Conservation (phyloP, 1,140 invertebrate genomes). For the Drosophila tani region DNA sequence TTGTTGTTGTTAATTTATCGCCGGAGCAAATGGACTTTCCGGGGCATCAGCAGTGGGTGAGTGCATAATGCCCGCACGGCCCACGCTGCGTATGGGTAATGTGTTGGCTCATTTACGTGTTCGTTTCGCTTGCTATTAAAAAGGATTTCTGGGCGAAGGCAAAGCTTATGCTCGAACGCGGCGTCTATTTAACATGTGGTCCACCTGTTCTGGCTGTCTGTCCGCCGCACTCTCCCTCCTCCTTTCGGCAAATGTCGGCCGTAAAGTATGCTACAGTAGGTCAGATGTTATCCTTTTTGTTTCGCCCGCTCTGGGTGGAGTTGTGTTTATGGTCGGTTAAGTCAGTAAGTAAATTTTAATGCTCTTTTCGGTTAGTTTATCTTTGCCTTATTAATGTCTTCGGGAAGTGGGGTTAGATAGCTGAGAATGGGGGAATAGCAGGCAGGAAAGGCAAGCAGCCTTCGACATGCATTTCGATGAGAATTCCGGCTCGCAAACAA, state of each 20-base stretch:
- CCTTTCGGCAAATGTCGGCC: constrained; percentile 44
- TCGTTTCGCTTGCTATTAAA: constrained; percentile 67
- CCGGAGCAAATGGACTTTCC: constrained; percentile 67
- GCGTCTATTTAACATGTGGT: constrained; percentile 55
- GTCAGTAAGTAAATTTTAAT: constrained; percentile 67
- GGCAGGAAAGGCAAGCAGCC: background rate
- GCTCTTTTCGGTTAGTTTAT: constrained; percentile 53
- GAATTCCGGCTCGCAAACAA: constrained; percentile 18
- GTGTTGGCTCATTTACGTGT: constrained; percentile 58
- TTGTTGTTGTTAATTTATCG: constrained; percentile 75
- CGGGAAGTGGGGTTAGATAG: constrained; percentile 19
- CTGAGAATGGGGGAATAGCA: background rate
- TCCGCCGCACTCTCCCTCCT: background rate
- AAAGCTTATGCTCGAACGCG: constrained; percentile 54
- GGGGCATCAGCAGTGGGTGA: constrained; percentile 39
- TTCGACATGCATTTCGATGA: constrained; percentile 51
- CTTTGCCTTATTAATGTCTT: constrained; percentile 47
- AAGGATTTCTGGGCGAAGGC: constrained; percentile 59
- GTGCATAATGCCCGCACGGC: constrained; percentile 28
- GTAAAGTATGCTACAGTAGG: constrained; percentile 60
- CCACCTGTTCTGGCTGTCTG: constrained; percentile 18
- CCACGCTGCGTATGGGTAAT: constrained; percentile 69
- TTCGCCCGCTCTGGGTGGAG: constrained; percentile 4
- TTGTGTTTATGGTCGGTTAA: constrained; percentile 62
- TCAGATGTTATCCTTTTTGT: constrained; percentile 49